Evolutionary conservation across 2,113 vertebrate species (phyloP), one percentile per base, ranked within the genome.

Genomic region (Calyptommatus sinebrachiatus): DNA sequence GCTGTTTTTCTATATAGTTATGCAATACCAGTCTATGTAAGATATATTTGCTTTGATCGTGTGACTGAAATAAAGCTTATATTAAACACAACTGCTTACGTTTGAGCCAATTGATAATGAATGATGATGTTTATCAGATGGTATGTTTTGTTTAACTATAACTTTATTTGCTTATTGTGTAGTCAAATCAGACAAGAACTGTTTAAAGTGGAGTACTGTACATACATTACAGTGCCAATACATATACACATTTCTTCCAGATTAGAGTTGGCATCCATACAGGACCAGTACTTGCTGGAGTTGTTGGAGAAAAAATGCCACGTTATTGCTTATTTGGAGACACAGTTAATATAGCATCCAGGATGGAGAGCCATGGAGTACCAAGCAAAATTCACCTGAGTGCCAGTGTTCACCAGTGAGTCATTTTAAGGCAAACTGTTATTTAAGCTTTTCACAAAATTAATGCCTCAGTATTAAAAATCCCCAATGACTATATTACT

Each of bases 221-320:
- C 18, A 57, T 14, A 57, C 16, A 18, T 57, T 18, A 8, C 48
- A 50, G 14, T 57, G 14, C 16, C 53, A 57, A 57, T 18, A 57
- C 12, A 18, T 16, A 18, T 57, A 57, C 18, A 18, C 16, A 57
- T 57, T 57, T 57, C 14, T 57, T 57, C 69, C 84, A 94, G 93
- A 94, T 95, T 79, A 92, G 94, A 88, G 93, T 93, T 92, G 95
- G 94, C 61, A 80, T 95, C 80, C 93, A 95, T 85, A 95, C 90
- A 74, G 92, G 94, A 73, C 92, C 93, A 61, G 92, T 93, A 11
- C 63, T 95, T 87, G 94, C 92, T 50, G 94, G 92, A 60, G 91
- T 94, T 8, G 95, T 96, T 79, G 90, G 94, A 68, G 94, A 96
- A 82, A 96, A 96, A 89, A 95, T 94, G 94, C 93, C 91, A 57